Percentiles rank a stretch among this genome's conserved stretches.
These are phyloP conservation scores for Cremastobaeus sp. DNA, from an alignment of 2,888 invertebrate genomes.

Conservation along the genomic window DNA sequence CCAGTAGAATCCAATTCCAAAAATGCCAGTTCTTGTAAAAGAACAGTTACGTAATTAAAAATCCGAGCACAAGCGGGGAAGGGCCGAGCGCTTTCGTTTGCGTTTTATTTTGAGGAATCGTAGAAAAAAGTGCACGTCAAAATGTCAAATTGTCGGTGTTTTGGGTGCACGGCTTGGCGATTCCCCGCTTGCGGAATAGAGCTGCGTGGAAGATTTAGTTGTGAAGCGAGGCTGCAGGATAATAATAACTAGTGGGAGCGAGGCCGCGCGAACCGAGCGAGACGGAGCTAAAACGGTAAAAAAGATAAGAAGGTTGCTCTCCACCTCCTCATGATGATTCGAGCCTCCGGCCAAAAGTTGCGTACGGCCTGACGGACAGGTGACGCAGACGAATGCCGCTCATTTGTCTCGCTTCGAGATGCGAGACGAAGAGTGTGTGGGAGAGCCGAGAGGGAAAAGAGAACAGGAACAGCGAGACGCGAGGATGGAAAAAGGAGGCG, in stretches of 20 bases:
- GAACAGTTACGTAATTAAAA: constrained; percentile 36
- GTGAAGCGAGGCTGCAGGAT: constrained; percentile 28
- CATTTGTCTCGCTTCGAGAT: constrained; percentile 78
- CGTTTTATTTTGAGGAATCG: constrained; percentile 11
- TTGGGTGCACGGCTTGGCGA: constrained; percentile 7
- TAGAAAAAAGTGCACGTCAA: constrained; percentile 36
- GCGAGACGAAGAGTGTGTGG: constrained; percentile 73
- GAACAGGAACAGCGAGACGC: constrained; percentile 40
- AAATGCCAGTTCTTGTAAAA: constrained; percentile 5
- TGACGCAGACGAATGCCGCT: constrained; percentile 78
- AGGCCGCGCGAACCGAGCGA: neutral
- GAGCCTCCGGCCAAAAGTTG: constrained; percentile 72
- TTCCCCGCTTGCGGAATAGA: constrained; percentile 9
- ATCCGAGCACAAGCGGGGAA: neutral
- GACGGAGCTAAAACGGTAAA: constrained; percentile 1
- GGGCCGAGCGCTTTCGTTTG: too few relatives aligned
- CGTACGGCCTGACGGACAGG: constrained; percentile 76
- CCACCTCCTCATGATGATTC: constrained; percentile 58
- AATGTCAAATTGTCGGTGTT: constrained; percentile 38
- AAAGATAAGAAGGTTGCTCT: constrained; percentile 42
- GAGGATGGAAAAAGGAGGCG: constrained; percentile 42
- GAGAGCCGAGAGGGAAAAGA: constrained; percentile 61
- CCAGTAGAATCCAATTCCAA: constrained; percentile 9
- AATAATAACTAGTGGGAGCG: constrained; percentile 11
- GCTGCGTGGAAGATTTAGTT: constrained; percentile 31